phyloP scores from a whole-genome alignment of 2,888 invertebrate genomes.

The Drosophila robusta region DNA sequence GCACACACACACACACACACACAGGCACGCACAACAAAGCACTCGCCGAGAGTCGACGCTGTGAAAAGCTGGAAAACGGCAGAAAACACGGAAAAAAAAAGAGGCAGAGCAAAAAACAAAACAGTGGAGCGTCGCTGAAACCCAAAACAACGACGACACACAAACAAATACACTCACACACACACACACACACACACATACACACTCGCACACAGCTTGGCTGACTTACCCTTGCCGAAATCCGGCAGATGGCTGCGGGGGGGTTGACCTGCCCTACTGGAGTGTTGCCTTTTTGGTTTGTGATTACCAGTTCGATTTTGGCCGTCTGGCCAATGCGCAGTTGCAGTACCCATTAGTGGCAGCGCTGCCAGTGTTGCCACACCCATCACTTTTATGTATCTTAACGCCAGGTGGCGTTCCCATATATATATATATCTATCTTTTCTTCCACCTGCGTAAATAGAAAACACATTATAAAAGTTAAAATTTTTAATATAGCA shows the following conservation, averaged over 20 bases:
- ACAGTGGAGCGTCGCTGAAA: slow-evolving; percentile 23
- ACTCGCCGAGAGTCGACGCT: slow-evolving; percentile 34
- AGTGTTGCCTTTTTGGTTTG: slow-evolving; percentile 12
- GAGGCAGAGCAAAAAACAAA: slow-evolving; percentile 51
- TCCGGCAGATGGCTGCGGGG: background rate
- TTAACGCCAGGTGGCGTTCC: slow-evolving; percentile 28
- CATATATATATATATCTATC: background rate
- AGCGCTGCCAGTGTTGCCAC: slow-evolving; percentile 39
- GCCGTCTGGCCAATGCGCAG: slow-evolving; percentile 36
- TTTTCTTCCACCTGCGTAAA: too few species aligned
- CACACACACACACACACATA: slow-evolving; percentile 7
- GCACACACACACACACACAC: slow-evolving; percentile 10
- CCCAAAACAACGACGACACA: slow-evolving; percentile 40
- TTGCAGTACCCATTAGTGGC: slow-evolving; percentile 36
- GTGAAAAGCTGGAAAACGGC: slow-evolving; percentile 45
- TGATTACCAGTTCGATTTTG: slow-evolving; percentile 18
- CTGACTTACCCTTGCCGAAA: slow-evolving; percentile 25
- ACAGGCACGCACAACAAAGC: slow-evolving; percentile 3
- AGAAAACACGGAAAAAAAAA: slow-evolving; percentile 33
- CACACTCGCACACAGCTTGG: slow-evolving; percentile 4
- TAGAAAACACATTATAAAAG: too few species aligned
- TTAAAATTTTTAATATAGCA: too few species aligned
- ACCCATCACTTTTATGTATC: background rate
- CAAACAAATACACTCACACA: background rate
- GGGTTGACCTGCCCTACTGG: slow-evolving; percentile 42